Percentiles rank a stretch among this genome's conserved stretches.
phyloP scores from a whole-genome alignment of 2,888 invertebrate species.

The Agrotis puta region DNA sequence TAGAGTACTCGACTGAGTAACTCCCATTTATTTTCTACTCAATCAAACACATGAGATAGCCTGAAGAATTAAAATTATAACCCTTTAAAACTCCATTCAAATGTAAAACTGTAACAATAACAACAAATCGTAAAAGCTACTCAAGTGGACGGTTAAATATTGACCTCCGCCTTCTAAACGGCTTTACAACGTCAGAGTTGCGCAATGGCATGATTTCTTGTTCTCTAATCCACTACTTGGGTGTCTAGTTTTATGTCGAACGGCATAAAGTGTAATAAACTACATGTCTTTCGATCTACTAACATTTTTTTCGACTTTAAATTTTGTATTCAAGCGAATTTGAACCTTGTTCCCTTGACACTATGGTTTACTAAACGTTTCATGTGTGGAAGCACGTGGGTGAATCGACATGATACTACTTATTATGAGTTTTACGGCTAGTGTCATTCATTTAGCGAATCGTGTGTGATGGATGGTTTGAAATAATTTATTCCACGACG shows the following conservation, averaged over 20 bases:
- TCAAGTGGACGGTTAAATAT: constrained; percentile 79
- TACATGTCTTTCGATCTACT: constrained; percentile 73
- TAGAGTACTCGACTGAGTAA: neutral
- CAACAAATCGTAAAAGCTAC: constrained; percentile 86
- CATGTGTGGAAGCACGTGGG: constrained; percentile 79
- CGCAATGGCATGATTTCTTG: constrained; percentile 80
- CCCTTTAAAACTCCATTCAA: constrained; percentile 69
- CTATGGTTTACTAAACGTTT: constrained; percentile 55
- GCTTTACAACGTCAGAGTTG: constrained; percentile 71
- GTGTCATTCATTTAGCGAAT: constrained; percentile 88
- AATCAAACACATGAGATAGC: constrained; percentile 47
- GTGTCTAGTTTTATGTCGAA: constrained; percentile 88
- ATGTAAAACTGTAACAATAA: constrained; percentile 83
- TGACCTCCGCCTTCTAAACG: constrained; percentile 79
- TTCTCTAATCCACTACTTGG: constrained; percentile 88
- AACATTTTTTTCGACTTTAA: constrained; percentile 47
- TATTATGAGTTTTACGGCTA: constrained; percentile 82
- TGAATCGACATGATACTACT: constrained; percentile 76
- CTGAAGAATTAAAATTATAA: constrained; percentile 65
- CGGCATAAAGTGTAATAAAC: constrained; percentile 85
- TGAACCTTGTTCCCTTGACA: constrained; percentile 66
- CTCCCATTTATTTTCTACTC: constrained; percentile 21
- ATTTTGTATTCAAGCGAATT: constrained; percentile 46
- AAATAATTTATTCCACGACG: constrained; percentile 73
- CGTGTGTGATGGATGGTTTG: constrained; percentile 78